Evolutionary conservation across 37 sponge, comb jelly and placozoan species (phyloP), one percentile per base, ranked within the genome.

Genomic region (Oscarella lobularis): DNA sequence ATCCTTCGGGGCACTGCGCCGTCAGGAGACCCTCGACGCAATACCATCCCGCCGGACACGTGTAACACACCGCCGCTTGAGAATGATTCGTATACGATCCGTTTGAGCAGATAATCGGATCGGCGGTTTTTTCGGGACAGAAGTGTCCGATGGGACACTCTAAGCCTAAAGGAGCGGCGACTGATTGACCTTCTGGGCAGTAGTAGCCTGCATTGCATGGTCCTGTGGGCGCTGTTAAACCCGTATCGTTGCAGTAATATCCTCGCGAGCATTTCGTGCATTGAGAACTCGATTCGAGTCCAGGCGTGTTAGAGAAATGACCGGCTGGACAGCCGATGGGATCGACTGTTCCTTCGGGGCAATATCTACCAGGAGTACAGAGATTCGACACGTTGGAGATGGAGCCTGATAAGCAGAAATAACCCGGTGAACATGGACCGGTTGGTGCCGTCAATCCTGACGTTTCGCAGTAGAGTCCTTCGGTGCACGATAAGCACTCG

Each of bases 81-180:
- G 3, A n/a, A 9, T 31, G 33, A 33, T 39, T 35, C 76, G 38
- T 74, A 36, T 77, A 81, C 32, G 36, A 32, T 3, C 75, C 76
- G 2, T 38, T 38, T 33, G 38, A 37, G 40, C 81, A 81, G 31
- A 36, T 41, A 34, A 81, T 29, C 39, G 81, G 77, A 9, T 54
- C 76, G 9, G 67, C 3, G 3, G 81, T 33, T 3, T 67, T 67
- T 32, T 40, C 40, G 33, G 81, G 81, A 40, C 81, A 81, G 66
- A 77, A 78, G 76, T 81, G 67, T 4, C 81, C 81, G 40, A 39
- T 37, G 39, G 81, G 76, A 40, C 81, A 81, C 38, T n/a, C 27
- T 5, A 32, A 68, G 29, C 6, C 6, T 4, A 5, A 4, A 29
- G 71, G 71, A 29, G 29, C 4, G 29, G 71, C 35, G 33, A 14